Conservation (phyloP, 2,797 vertebrate genomes). For the Spondyliosoma cantharus region DNA sequence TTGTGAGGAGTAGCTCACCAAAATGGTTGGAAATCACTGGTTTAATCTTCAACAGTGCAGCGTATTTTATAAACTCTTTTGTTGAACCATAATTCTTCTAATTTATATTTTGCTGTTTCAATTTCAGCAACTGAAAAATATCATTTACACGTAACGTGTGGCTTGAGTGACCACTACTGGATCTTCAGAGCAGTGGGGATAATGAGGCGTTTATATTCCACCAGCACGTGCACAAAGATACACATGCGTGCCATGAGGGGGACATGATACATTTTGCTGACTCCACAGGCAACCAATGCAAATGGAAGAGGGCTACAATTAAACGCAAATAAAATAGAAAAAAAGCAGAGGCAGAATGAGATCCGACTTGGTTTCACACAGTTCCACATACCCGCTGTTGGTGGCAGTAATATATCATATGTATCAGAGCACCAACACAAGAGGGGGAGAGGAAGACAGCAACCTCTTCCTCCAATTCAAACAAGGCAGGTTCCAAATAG, state of each 20-base stretch:
- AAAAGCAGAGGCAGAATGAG: neutral
- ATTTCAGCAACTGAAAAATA: too few relatives aligned
- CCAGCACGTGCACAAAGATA: neutral
- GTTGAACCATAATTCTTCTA: too few relatives aligned
- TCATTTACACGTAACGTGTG: neutral
- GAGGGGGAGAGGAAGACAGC: too few relatives aligned
- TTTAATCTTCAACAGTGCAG: too few relatives aligned
- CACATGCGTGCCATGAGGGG: neutral
- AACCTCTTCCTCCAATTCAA: too few relatives aligned
- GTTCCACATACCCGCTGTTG: neutral
- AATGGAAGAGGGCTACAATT: neutral
- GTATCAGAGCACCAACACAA: neutral
- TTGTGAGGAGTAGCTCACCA: too few relatives aligned
- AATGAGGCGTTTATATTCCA: neutral
- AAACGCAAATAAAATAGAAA: neutral
- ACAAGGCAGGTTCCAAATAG: too few relatives aligned
- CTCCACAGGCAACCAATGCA: neutral
- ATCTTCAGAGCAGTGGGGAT: neutral
- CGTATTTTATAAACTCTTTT: neutral
- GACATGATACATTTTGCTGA: too few relatives aligned
- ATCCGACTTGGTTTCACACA: neutral
- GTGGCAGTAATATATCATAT: neutral
- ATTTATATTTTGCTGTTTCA: too few relatives aligned
- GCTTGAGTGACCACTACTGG: neutral
- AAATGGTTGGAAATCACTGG: too few relatives aligned